Percentiles rank a stretch among this genome's conserved stretches.
Conservation (phyloP, 2,113 vertebrate genomes). For the Serilophus lunatus region DNA sequence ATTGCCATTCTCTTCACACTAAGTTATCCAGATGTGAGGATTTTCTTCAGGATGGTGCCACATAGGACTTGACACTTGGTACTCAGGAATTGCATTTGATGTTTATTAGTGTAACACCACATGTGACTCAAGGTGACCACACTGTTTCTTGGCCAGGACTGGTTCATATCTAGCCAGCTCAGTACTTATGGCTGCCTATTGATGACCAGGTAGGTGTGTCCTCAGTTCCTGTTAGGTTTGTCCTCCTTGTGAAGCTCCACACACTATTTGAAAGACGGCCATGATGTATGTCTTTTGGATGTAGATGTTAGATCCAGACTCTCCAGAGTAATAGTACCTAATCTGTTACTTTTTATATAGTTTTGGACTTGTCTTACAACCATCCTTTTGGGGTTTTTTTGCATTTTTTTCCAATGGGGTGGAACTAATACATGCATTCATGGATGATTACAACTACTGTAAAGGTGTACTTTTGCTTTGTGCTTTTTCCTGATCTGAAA, state of each 20-base stretch:
- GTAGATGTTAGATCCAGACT: not conserved
- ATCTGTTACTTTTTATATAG: not conserved
- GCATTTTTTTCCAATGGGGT: not conserved
- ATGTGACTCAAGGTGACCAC: not conserved
- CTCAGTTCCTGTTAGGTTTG: not conserved
- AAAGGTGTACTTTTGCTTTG: not conserved
- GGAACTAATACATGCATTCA: not conserved
- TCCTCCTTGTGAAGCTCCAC: not conserved
- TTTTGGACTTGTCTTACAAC: not conserved
- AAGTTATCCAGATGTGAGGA: not conserved
- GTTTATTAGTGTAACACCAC: not conserved
- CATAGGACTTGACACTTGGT: not conserved
- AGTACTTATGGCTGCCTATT: not conserved
- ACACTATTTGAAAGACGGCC: not conserved
- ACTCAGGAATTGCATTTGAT: not conserved
- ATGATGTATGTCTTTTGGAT: not conserved
- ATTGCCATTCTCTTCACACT: not conserved
- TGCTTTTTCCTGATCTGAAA: not conserved
- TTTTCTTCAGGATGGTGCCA: not conserved
- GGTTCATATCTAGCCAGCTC: not conserved
- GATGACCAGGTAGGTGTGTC: not conserved
- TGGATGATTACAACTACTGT: not conserved
- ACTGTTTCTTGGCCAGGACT: not conserved
- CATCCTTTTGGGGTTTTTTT: not conserved
- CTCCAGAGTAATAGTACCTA: not conserved